Percentiles rank a stretch among this genome's conserved stretches.
These are phyloP conservation scores for Odocoileus virginianus DNA, from an alignment of 2,113 vertebrate genomes.

Conservation along the genomic window DNA sequence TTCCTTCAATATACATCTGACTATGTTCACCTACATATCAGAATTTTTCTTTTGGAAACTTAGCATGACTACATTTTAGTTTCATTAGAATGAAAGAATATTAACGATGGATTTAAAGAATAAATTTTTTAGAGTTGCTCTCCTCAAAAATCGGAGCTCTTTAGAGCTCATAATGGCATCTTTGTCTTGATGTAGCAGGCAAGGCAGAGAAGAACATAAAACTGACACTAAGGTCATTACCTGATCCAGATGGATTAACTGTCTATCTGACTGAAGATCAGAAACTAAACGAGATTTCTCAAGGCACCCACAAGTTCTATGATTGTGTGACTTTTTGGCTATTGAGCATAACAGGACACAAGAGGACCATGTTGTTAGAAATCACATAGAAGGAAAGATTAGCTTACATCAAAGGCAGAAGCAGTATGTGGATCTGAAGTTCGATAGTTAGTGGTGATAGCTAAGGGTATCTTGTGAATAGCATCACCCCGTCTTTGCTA, in stretches of 20 bases:
- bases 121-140: not conserved
- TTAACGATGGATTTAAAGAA: not conserved
- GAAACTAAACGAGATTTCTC: constrained; percentile 15
- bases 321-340: not conserved
- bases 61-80: not conserved
- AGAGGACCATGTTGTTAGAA: not conserved
- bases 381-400: not conserved
- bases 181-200: not conserved
- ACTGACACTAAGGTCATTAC: not conserved
- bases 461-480: constrained; percentile 20
- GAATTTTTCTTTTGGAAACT: not conserved
- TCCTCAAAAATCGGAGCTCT: not conserved
- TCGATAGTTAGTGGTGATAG: not conserved
- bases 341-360: not conserved
- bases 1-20: not conserved
- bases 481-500: not conserved
- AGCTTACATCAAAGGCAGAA: not conserved
- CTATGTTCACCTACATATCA: not conserved
- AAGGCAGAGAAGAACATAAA: constrained; percentile 24
- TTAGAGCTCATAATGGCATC: not conserved
- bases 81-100: not conserved
- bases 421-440: not conserved
- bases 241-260: not conserved
- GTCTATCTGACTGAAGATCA: not conserved
- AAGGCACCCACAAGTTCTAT: not conserved